Evolutionary conservation across 2,113 vertebrate genomes (phyloP).

Genomic region (Gobio gobio): DNA sequence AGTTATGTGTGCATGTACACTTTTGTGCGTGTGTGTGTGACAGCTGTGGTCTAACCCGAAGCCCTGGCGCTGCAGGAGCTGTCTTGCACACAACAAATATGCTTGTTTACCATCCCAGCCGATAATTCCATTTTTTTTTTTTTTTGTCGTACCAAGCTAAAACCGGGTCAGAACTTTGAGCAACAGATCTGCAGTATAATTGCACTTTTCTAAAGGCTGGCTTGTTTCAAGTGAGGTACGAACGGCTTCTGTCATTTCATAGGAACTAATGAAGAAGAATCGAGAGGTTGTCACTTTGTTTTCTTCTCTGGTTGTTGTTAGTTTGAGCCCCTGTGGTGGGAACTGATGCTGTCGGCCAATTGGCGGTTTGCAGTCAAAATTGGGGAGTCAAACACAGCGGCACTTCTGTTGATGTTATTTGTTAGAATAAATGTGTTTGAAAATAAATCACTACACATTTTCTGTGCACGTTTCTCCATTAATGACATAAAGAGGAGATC

Average conservation of each 20-base stretch:
- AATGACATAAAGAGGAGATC: background rate
- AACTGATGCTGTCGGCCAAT: slow-evolving; percentile 7
- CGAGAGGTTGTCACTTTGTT: slow-evolving; percentile 31
- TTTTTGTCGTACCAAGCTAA: background rate
- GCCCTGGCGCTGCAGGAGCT: background rate
- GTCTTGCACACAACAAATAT: slow-evolving; percentile 22
- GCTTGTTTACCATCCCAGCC: slow-evolving; percentile 24
- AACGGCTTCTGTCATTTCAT: slow-evolving; percentile 13
- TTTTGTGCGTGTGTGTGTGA: background rate
- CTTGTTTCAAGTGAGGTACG: slow-evolving; percentile 1
- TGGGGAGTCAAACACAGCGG: slow-evolving; percentile 1
- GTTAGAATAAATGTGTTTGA: slow-evolving; percentile 10
- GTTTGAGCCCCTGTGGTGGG: slow-evolving; percentile 14
- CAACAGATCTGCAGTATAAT: slow-evolving; percentile 4
- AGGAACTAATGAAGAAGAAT: slow-evolving; percentile 29
- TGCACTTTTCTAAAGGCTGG: background rate
- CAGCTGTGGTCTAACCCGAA: slow-evolving; percentile 45
- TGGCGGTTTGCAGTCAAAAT: slow-evolving; percentile 14
- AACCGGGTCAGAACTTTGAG: background rate
- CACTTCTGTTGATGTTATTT: slow-evolving; percentile 9
- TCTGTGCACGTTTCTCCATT: background rate
- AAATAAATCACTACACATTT: slow-evolving; percentile 15
- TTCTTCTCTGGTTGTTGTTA: slow-evolving; percentile 14
- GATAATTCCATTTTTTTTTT: background rate
- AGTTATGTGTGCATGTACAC: background rate